phyloP scores from a whole-genome alignment of 1,140 invertebrate genomes.

The Monochamus saltuarius region DNA sequence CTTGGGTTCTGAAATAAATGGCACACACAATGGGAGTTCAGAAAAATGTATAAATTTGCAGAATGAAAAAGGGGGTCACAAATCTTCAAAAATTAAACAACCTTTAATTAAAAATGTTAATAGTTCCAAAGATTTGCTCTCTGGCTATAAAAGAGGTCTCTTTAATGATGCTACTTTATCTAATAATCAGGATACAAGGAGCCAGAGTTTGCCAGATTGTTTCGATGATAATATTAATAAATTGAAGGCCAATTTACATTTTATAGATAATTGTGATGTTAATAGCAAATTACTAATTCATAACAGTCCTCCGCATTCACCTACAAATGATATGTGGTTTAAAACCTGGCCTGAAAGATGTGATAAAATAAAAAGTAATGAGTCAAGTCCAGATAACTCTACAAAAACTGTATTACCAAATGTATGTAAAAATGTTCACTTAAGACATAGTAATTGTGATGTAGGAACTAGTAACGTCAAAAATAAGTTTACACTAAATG shows the following conservation, averaged over 20 bases:
- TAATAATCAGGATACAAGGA: not conserved
- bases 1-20: slow-evolving; percentile 1
- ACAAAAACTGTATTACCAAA: slow-evolving; percentile 10
- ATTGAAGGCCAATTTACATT: not conserved
- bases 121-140: not conserved
- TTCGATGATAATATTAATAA: not conserved
- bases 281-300: not conserved
- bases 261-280: not conserved
- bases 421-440: slow-evolving; percentile 25
- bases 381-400: slow-evolving; percentile 23
- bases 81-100: not conserved
- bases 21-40: not conserved
- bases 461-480: slow-evolving; percentile 28
- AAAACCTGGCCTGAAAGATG: slow-evolving; percentile 52
- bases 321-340: slow-evolving; percentile 43
- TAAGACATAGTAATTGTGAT: slow-evolving; percentile 24
- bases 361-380: slow-evolving; percentile 44
- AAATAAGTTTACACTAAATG: slow-evolving; percentile 50
- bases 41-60: not conserved
- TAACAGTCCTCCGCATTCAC: not conserved
- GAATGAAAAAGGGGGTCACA: slow-evolving; percentile 2
- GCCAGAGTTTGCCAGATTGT: slow-evolving; percentile 14
- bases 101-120: not conserved
- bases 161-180: not conserved
- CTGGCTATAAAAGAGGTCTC: not conserved